phyloP scores from a whole-genome alignment of 2,113 vertebrate species.

The Tetrax tetrax region DNA sequence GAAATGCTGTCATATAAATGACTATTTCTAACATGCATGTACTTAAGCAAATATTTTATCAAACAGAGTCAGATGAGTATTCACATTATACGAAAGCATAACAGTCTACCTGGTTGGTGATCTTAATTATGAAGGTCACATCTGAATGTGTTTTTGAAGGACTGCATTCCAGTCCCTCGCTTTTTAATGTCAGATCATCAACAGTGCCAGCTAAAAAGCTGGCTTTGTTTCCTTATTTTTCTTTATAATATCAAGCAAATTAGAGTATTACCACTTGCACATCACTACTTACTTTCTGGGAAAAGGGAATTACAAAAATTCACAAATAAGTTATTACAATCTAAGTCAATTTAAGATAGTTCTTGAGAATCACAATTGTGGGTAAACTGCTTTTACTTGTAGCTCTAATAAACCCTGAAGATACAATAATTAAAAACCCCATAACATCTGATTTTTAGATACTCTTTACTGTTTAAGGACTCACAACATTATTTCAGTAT shows the following conservation, averaged over 20 bases:
- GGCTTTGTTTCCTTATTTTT: background rate
- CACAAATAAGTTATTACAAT: background rate
- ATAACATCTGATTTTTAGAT: background rate
- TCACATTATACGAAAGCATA: accelerated
- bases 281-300: background rate
- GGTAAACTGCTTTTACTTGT: background rate
- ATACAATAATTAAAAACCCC: background rate
- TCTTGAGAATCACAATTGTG: background rate
- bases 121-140: background rate
- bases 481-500: background rate
- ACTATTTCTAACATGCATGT: conserved; percentile 45
- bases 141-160: background rate
- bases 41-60: conserved; percentile 58
- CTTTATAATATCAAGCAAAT: background rate
- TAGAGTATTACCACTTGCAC: background rate
- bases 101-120: background rate
- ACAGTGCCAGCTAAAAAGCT: background rate
- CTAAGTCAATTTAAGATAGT: background rate
- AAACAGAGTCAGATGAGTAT: background rate
- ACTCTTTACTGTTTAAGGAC: background rate
- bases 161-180: background rate
- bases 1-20: conserved; percentile 57
- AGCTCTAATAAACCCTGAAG: background rate
- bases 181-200: background rate
- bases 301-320: background rate